A percentile compares a stretch with the other conserved stretches of the same genome.
Evolutionary conservation across 2,113 vertebrate genomes (phyloP).

Genomic region (Reinhardtius hippoglossoides): DNA sequence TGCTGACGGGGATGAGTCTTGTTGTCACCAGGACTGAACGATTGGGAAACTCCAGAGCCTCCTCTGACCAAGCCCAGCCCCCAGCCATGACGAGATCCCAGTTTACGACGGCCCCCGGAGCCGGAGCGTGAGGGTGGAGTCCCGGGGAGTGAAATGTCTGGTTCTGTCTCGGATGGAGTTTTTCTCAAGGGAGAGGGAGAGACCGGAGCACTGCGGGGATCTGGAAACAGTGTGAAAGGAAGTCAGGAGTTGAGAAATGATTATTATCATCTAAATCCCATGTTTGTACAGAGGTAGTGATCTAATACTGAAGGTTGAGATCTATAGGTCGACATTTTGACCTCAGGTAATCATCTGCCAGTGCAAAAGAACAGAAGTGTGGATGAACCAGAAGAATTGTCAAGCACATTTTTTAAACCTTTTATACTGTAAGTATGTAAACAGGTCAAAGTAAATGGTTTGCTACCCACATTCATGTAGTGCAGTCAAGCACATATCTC

Average conservation of each 20-base stretch:
- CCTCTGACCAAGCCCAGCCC: constrained; percentile 68
- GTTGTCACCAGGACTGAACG: constrained; percentile 82
- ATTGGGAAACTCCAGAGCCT: constrained; percentile 74
- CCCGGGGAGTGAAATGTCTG: constrained; percentile 61
- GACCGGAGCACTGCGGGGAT: constrained; percentile 77
- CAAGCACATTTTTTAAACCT: not conserved
- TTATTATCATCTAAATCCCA: not conserved
- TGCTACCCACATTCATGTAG: not conserved
- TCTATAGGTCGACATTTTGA: not conserved
- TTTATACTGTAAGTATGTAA: not conserved
- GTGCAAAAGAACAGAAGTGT: not conserved
- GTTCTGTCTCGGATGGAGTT: constrained; percentile 50
- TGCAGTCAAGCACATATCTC: not conserved
- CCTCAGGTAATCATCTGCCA: not conserved
- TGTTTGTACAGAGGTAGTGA: not conserved
- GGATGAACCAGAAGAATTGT: not conserved
- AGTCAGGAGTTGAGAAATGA: constrained; percentile 4
- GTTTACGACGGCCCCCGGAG: constrained; percentile 75
- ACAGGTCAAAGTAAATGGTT: too few relatives aligned
- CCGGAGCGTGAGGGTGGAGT: constrained; percentile 35
- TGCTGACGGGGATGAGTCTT: constrained; percentile 61
- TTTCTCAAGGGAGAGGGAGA: constrained; percentile 77
- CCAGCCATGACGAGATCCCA: constrained; percentile 84
- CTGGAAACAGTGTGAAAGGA: constrained; percentile 46
- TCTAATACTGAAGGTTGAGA: not conserved